Percentiles rank a stretch among this genome's conserved stretches.
These are phyloP conservation scores for Tachycineta bicolor DNA, from an alignment of 2,113 vertebrate species.

Conservation along the genomic window DNA sequence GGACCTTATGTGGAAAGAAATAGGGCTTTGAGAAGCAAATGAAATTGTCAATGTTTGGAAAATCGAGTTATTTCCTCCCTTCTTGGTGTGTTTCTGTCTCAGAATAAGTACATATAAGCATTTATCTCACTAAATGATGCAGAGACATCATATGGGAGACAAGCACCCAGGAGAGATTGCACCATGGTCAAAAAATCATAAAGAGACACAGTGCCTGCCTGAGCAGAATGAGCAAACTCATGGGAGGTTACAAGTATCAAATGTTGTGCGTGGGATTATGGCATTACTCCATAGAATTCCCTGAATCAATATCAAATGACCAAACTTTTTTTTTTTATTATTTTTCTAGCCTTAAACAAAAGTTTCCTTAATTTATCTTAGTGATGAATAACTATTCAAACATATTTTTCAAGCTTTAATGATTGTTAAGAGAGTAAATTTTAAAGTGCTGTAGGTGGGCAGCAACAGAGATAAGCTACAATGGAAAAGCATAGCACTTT, in stretches of 20 bases:
- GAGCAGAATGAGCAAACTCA: neutral
- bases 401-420: neutral
- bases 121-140: neutral
- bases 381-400: neutral
- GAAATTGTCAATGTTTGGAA: neutral
- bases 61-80: neutral
- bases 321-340: neutral
- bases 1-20: neutral
- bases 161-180: neutral
- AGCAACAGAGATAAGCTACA: neutral
- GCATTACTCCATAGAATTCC: neutral
- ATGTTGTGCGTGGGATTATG: neutral
- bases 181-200: neutral
- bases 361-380: neutral
- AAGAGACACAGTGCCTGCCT: neutral
- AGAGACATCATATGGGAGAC: neutral
- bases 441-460: neutral
- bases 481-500: neutral
- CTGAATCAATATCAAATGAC: neutral
- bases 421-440: neutral
- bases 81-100: neutral
- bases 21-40: neutral
- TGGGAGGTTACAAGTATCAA: neutral
- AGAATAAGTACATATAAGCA: neutral
- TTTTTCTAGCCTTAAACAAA: neutral